phyloP scores from a whole-genome alignment of 37 sponge, comb jelly and placozoan species.

The Lycopodina hypogea region DNA sequence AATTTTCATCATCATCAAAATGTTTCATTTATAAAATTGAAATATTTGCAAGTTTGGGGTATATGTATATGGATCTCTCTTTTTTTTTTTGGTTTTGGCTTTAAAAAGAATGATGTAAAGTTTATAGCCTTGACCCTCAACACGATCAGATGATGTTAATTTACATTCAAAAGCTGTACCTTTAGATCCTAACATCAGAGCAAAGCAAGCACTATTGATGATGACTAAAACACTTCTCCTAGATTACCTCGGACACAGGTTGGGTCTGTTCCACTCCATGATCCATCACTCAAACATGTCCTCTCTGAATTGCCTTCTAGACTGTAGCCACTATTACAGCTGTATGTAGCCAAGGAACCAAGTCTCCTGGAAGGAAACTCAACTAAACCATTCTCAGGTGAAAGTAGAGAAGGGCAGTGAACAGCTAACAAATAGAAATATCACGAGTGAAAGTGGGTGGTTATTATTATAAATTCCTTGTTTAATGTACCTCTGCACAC shows the following conservation, averaged over 20 bases:
- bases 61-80: too few relatives aligned
- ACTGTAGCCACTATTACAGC: constrained; percentile 46
- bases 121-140: too few relatives aligned
- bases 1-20: too few relatives aligned
- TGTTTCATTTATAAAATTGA: too few relatives aligned
- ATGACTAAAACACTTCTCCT: too few relatives aligned
- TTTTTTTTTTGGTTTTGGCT: too few relatives aligned
- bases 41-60: too few relatives aligned
- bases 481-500: constrained; percentile 44
- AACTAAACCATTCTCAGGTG: constrained; percentile 35
- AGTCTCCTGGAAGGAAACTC: neutral
- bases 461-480: neutral
- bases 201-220: too few relatives aligned
- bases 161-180: too few relatives aligned
- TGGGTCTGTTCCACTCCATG: constrained; percentile 57
- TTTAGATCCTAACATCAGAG: too few relatives aligned
- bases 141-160: too few relatives aligned
- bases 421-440: neutral
- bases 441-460: neutral
- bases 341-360: constrained; percentile 51
- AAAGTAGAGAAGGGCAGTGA: neutral
- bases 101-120: too few relatives aligned
- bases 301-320: constrained; percentile 36
- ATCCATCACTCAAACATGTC: constrained; percentile 36
- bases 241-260: constrained; percentile 31